Base-by-base conservation (phyloP, 2,888 invertebrate species). In the Pinctada fucata region DNA sequence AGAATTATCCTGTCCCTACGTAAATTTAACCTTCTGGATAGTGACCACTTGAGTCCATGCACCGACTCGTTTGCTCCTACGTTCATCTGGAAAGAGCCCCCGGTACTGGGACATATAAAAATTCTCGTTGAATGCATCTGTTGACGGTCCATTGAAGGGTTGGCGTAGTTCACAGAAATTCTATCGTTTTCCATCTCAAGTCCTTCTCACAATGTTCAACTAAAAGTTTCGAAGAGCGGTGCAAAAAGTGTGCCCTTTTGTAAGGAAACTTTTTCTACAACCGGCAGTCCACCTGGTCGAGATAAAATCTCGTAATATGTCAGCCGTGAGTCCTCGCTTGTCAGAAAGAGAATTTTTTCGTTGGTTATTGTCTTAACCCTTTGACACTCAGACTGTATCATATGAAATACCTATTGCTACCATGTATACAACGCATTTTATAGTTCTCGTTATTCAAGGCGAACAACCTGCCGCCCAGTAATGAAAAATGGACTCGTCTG, bases 81-180 rank as follows among this genome's bases (percentile, higher is more conserved):
- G 10, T 51, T 58, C n/a, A 80, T 50, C 50, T 80, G 75, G 49
- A 80, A 66, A 52, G 65, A 74, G 31, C 80, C 77, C 45, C 80
- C 80, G 6, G 80, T 80, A 48, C 76, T 78, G 13, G 78, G 80
- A 58, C 78, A 78, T 16, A 80, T 70, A 66, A 80, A 68, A 49
- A 80, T 51, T 51, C 75, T 69, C 69, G 64, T 78, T 31, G 65
- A 16, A 49, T 49, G 16, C 74, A 74, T 74, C 47, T 45, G 10
- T 45, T 50, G 16, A 72, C n/a, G 16, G 31, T 68, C 47, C 13
- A 13, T 31, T 45, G 68, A 68, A 45, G 31, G 5, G 3, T 47
- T 68, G 10, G 45, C 5, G 16, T 45, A 31, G 48, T 68, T 68
- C 8, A 45, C 10, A 13, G 68, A 13, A 47, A 31, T 68, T 68